Evolutionary conservation across 2,888 invertebrate species (phyloP).

Genomic region (Drosophila heteroneura): DNA sequence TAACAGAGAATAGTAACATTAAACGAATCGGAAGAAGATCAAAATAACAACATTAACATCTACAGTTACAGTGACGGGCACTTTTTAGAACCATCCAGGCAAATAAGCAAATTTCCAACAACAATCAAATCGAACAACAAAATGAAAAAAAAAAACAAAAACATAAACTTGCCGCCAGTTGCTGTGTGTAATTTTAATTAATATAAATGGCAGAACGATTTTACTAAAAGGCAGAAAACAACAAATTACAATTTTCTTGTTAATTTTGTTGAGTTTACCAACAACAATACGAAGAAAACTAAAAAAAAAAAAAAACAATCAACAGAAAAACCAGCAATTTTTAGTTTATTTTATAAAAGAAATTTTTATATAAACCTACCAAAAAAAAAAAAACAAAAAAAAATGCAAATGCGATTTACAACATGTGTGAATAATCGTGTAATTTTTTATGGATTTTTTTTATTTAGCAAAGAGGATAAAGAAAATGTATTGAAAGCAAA

Average conservation of each 20-base stretch:
- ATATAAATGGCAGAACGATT: slow-evolving; percentile 37
- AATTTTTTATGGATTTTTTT: slow-evolving; percentile 42
- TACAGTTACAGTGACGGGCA: slow-evolving; percentile 21
- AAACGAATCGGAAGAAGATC: slow-evolving; percentile 1
- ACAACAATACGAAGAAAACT: slow-evolving; percentile 14
- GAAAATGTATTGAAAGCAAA: slow-evolving; percentile 66
- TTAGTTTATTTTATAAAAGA: slow-evolving; percentile 65
- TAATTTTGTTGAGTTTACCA: slow-evolving; percentile 68
- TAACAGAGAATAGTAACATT: slow-evolving; percentile 48
- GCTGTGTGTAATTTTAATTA: slow-evolving; percentile 37
- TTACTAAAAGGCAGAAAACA: slow-evolving; percentile 44
- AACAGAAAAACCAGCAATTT: slow-evolving; percentile 49
- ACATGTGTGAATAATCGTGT: slow-evolving; percentile 49
- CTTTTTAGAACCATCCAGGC: slow-evolving; percentile 28
- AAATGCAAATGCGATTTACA: slow-evolving; percentile 42
- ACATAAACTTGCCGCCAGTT: slow-evolving; percentile 26
- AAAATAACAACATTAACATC: slow-evolving; percentile 26
- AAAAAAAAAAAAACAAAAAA: slow-evolving; percentile 50
- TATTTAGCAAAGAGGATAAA: slow-evolving; percentile 44
- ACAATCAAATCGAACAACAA: slow-evolving; percentile 23
- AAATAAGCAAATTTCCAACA: slow-evolving; percentile 44
- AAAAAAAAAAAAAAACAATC: neutral
- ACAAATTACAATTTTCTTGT: slow-evolving; percentile 51
- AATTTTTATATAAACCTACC: slow-evolving; percentile 58
- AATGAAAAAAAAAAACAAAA: slow-evolving; percentile 33